Conservation (phyloP, 2,888 invertebrate species). For the Halictus quadricinctus region DNA sequence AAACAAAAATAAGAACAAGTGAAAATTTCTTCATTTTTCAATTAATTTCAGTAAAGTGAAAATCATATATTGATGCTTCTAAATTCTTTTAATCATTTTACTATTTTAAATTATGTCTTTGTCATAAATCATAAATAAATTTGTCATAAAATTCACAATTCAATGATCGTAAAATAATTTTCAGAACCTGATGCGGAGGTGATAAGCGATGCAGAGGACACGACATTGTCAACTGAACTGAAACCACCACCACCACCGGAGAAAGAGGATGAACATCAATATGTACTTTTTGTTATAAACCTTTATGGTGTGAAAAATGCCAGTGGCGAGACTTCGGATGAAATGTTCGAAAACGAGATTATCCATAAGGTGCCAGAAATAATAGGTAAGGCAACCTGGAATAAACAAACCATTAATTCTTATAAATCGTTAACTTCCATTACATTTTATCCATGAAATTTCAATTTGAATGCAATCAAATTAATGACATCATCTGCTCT, state of each 20-base stretch:
- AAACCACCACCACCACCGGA: slow-evolving; percentile 71
- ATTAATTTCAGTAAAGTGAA: not conserved
- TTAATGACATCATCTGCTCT: too few relatives aligned
- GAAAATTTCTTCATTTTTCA: not conserved
- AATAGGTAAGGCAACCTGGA: slow-evolving; percentile 62
- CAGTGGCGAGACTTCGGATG: slow-evolving; percentile 71
- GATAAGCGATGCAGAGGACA: slow-evolving; percentile 1
- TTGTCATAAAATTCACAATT: not conserved
- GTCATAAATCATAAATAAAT: not conserved
- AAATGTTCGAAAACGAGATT: slow-evolving; percentile 73
- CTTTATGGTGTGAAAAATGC: slow-evolving; percentile 76
- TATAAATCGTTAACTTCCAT: not conserved
- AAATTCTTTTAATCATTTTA: not conserved
- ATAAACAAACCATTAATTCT: not conserved
- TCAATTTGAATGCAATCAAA: too few relatives aligned
- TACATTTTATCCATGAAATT: not conserved
- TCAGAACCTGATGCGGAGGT: slow-evolving; percentile 5
- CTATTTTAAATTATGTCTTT: not conserved
- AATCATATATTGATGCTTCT: not conserved
- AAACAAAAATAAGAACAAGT: too few relatives aligned
- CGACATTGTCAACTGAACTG: slow-evolving; percentile 71
- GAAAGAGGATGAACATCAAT: slow-evolving; percentile 56
- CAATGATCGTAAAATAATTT: not conserved
- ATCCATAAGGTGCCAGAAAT: slow-evolving; percentile 69
- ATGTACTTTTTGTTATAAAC: slow-evolving; percentile 76